Percentiles rank a stretch among this genome's conserved stretches.
These are phyloP conservation scores for Kuschelorhynchus macadamiae DNA, from an alignment of 2,888 invertebrate species.

Conservation along the genomic window DNA sequence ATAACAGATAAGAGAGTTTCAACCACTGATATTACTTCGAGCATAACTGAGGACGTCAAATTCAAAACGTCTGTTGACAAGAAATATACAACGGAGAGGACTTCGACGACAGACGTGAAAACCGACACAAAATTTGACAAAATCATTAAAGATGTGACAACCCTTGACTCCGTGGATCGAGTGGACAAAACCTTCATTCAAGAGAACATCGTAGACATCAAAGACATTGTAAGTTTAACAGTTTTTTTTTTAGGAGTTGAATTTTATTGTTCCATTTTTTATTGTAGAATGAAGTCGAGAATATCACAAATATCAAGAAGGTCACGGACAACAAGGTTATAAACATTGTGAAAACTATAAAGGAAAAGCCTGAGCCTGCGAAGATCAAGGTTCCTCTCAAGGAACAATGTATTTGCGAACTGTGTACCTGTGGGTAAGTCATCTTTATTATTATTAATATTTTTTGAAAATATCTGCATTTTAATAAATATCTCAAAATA, in stretches of 20 bases:
- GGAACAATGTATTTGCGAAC: constrained; percentile 91
- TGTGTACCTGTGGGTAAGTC: constrained; percentile 92
- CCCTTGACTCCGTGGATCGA: constrained; percentile 62
- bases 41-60: constrained; percentile 51
- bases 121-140: constrained; percentile 45
- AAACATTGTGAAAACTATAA: constrained; percentile 67
- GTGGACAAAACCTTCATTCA: constrained; percentile 71
- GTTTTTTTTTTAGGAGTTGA: neutral
- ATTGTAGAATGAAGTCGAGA: constrained; percentile 66
- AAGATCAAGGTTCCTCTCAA: constrained; percentile 70
- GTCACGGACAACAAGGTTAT: constrained; percentile 72
- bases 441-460: constrained; percentile 9
- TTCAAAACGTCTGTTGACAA: constrained; percentile 52
- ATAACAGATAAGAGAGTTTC: constrained; percentile 44
- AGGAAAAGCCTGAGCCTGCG: constrained; percentile 65
- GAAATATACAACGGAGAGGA: constrained; percentile 53
- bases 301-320: constrained; percentile 66
- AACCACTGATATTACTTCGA: constrained; percentile 42
- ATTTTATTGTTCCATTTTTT: constrained; percentile 17
- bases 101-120: constrained; percentile 35
- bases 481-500: neutral
- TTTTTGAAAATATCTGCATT: neutral
- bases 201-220: constrained; percentile 74
- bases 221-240: constrained; percentile 68
- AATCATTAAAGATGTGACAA: constrained; percentile 46